Evolutionary conservation across 2,113 vertebrate genomes (phyloP).

Genomic region (Phocoena sinus): DNA sequence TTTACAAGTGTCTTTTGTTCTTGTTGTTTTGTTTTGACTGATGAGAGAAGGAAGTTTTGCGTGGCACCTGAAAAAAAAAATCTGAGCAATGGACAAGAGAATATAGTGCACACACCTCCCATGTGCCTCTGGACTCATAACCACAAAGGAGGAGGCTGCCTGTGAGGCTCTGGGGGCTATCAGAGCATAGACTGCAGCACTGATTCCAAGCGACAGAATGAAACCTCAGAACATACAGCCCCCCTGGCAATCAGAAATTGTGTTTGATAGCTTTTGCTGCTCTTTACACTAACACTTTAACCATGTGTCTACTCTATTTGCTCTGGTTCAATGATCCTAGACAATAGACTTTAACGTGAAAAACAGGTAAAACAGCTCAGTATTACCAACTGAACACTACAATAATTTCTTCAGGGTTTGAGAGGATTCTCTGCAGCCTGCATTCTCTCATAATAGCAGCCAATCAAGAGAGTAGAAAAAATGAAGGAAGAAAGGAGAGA

Average conservation of each 20-base stretch:
- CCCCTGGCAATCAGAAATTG: constrained; percentile 30
- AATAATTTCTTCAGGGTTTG: neutral
- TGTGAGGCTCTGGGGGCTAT: neutral
- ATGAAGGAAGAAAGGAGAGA: neutral
- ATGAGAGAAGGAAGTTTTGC: neutral
- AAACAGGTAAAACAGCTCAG: neutral
- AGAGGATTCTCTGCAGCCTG: constrained; percentile 2
- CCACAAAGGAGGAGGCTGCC: neutral
- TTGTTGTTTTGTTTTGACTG: neutral
- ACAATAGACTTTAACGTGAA: constrained; percentile 33
- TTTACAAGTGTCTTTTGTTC: neutral
- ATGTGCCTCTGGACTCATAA: neutral
- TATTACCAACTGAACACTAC: neutral
- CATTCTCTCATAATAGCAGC: neutral
- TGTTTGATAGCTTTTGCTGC: constrained; percentile 18
- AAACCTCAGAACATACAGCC: neutral
- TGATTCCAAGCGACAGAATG: constrained; percentile 28
- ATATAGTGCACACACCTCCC: neutral
- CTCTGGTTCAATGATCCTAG: constrained; percentile 37
- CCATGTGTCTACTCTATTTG: neutral
- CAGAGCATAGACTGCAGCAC: neutral
- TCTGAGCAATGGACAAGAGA: neutral
- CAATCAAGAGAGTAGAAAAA: neutral
- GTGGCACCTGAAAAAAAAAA: neutral
- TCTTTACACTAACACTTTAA: constrained; percentile 28